Evolutionary conservation across 2,888 invertebrate genomes (phyloP).

Genomic region (Lamproptera curius): DNA sequence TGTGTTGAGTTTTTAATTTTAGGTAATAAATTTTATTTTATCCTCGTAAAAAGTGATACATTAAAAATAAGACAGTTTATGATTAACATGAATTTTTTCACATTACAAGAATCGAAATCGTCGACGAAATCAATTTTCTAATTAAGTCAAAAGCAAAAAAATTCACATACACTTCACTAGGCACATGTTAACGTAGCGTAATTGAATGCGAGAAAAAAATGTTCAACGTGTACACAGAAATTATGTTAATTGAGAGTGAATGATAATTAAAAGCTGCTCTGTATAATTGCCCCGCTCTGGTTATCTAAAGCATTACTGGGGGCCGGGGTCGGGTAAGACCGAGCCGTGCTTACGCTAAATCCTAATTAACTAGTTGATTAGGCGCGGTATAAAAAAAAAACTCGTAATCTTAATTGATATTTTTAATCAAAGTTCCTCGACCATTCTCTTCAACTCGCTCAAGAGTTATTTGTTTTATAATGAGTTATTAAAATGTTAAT

Average conservation of each 20-base stretch:
- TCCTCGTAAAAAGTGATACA: too few relatives aligned
- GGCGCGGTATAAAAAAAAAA: slow-evolving; percentile 64
- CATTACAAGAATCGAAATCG: too few relatives aligned
- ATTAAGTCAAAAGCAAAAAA: too few relatives aligned
- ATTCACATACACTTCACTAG: too few relatives aligned
- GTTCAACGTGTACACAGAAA: slow-evolving; percentile 6
- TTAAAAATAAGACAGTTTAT: too few relatives aligned
- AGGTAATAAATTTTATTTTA: too few relatives aligned
- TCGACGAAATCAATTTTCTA: too few relatives aligned
- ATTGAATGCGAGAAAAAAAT: neutral
- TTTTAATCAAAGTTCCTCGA: slow-evolving; percentile 60
- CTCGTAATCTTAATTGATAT: slow-evolving; percentile 70
- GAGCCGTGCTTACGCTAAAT: slow-evolving; percentile 48
- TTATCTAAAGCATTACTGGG: slow-evolving; percentile 23
- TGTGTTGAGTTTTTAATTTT: too few relatives aligned
- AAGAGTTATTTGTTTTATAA: slow-evolving; percentile 29
- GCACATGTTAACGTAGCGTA: too few relatives aligned
- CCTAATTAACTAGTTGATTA: slow-evolving; percentile 71
- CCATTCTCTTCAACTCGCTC: slow-evolving; percentile 22
- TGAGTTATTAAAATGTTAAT: slow-evolving; percentile 25
- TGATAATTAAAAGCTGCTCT: slow-evolving; percentile 9
- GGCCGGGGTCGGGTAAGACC: slow-evolving; percentile 21
- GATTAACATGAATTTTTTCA: too few relatives aligned
- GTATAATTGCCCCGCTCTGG: slow-evolving; percentile 14
- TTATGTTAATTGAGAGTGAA: slow-evolving; percentile 10